These are phyloP conservation scores for Biston stratarius DNA, from an alignment of 2,888 invertebrate species.

Conservation along the genomic window DNA sequence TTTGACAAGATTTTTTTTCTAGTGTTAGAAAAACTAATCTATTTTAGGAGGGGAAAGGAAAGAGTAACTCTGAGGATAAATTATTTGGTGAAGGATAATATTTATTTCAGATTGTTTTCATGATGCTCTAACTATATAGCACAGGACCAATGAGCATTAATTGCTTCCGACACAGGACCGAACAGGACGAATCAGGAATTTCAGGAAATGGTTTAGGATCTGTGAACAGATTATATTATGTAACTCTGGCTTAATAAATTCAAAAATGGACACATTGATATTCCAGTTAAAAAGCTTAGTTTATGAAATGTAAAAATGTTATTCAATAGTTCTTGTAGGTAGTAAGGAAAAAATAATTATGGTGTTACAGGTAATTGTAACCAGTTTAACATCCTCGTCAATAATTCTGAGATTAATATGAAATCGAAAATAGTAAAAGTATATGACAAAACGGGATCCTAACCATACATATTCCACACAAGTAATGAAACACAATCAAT, in stretches of 20 bases:
- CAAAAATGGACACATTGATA: too few relatives aligned
- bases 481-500: constrained; percentile 16
- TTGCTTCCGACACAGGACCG: neutral
- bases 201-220: constrained; percentile 9
- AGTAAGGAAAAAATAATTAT: too few relatives aligned
- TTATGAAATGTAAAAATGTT: neutral
- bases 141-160: neutral
- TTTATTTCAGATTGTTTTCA: neutral
- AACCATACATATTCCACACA: neutral
- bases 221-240: constrained; percentile 4
- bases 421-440: constrained; percentile 2
- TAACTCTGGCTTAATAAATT: too few relatives aligned
- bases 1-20: too few relatives aligned
- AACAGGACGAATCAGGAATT: constrained; percentile 5
- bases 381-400: neutral
- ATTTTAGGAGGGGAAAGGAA: neutral
- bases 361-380: too few relatives aligned
- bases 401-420: neutral
- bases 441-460: neutral
- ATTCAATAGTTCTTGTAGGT: too few relatives aligned
- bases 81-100: neutral
- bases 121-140: neutral
- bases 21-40: neutral
- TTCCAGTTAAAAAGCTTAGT: neutral
- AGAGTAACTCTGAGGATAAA: neutral